Evolutionary conservation across 2,888 invertebrate species (phyloP).

Genomic region (Dryomyza anilis): DNA sequence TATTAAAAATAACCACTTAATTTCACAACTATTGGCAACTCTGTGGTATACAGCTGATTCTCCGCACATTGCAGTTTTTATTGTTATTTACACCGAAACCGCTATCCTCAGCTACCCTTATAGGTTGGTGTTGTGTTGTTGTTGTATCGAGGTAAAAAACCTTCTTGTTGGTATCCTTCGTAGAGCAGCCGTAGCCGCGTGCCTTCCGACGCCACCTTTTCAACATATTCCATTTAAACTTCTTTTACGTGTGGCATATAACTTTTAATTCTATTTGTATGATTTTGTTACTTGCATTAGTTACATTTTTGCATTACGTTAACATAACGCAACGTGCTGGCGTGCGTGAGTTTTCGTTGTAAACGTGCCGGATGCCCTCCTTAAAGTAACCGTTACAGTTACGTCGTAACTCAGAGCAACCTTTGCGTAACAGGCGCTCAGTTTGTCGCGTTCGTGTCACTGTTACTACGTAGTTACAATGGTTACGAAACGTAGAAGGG

Average conservation of each 20-base stretch:
- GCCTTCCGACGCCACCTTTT: neutral
- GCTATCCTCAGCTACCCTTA: too few species aligned
- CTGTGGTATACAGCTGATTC: too few species aligned
- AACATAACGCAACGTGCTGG: neutral
- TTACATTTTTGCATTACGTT: neutral
- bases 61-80: too few species aligned
- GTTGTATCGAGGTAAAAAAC: too few species aligned
- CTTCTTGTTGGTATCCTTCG: too few species aligned
- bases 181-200: too few species aligned
- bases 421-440: constrained; percentile 57
- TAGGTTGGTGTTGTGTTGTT: too few species aligned
- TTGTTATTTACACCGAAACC: too few species aligned
- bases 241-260: neutral
- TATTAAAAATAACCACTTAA: too few species aligned
- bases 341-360: neutral
- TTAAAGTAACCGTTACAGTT: constrained; percentile 50
- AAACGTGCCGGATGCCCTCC: constrained; percentile 28
- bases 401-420: constrained; percentile 62
- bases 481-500: neutral
- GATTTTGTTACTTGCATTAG: neutral
- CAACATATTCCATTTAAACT: neutral
- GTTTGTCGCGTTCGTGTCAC: constrained; percentile 26
- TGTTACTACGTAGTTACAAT: constrained; percentile 56
- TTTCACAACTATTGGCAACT: too few species aligned
- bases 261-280: neutral